Evolutionary conservation across 2,113 vertebrate species (phyloP).

Genomic region (Gymnarchus niloticus): DNA sequence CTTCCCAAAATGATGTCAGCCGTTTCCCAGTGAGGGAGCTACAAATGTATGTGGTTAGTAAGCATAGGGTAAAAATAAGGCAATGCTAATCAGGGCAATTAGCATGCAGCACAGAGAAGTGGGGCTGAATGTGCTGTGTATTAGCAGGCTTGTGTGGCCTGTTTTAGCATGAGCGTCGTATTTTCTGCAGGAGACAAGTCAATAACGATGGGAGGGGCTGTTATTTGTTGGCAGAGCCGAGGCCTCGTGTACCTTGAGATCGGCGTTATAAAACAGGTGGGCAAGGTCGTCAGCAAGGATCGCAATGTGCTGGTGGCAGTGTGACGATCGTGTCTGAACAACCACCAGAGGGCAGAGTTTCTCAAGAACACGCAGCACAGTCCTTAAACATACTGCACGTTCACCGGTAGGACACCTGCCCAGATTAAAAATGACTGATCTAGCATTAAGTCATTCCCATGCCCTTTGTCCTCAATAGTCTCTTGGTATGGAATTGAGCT

Average conservation of each 20-base stretch:
- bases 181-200: neutral
- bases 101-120: neutral
- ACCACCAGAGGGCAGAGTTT: constrained; percentile 15
- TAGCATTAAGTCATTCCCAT: neutral
- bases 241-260: neutral
- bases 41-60: neutral
- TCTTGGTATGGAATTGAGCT: neutral
- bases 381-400: neutral
- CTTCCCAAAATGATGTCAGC: too few relatives aligned
- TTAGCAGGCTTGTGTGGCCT: neutral
- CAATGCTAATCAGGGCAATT: neutral
- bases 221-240: neutral
- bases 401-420: neutral
- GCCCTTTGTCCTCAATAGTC: too few relatives aligned
- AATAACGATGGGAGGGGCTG: neutral
- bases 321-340: neutral
- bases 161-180: neutral
- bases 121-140: neutral
- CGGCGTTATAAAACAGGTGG: neutral
- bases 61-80: neutral
- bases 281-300: neutral
- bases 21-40: neutral
- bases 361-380: neutral
- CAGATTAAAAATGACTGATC: neutral
- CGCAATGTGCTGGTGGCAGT: neutral